These are phyloP conservation scores for Petroica traversi DNA, from an alignment of 2,113 vertebrate species.

Conservation along the genomic window DNA sequence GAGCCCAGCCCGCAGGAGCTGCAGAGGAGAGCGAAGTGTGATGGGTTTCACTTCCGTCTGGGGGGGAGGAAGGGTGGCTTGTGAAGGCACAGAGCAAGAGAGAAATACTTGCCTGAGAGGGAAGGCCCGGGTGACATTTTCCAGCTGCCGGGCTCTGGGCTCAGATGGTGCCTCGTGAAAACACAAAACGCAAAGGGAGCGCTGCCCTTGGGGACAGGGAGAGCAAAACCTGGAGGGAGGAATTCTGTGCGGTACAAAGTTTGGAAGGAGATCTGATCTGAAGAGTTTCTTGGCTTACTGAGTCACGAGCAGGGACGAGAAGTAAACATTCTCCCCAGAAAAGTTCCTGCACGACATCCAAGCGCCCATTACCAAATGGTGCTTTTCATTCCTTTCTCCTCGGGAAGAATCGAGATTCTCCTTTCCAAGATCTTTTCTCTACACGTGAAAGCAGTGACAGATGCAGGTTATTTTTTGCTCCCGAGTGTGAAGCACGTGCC, in stretches of 20 bases:
- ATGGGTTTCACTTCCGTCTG: constrained; percentile 55
- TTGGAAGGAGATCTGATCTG: not conserved
- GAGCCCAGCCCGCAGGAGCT: not conserved
- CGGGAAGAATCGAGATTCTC: not conserved
- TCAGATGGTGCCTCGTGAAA: not conserved
- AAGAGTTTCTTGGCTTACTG: not conserved
- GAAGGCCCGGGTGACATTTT: not conserved
- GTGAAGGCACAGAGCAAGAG: not conserved
- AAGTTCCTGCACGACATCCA: not conserved
- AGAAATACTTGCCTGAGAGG: not conserved
- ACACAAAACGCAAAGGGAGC: not conserved
- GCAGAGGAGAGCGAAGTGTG: not conserved
- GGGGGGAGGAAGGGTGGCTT: constrained; percentile 51
- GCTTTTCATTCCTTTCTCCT: not conserved
- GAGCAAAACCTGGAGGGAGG: not conserved
- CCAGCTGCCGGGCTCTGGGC: not conserved
- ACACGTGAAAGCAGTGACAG: not conserved
- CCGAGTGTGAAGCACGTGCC: not conserved
- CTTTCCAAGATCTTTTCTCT: constrained; percentile 18
- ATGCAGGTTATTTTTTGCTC: constrained; percentile 40
- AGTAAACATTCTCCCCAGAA: not conserved
- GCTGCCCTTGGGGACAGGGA: not conserved
- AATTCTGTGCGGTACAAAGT: not conserved
- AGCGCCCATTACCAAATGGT: not conserved
- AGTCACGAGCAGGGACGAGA: not conserved